Conservation (phyloP, 2,888 invertebrate genomes). For the Cosmorhoe ocellata region DNA sequence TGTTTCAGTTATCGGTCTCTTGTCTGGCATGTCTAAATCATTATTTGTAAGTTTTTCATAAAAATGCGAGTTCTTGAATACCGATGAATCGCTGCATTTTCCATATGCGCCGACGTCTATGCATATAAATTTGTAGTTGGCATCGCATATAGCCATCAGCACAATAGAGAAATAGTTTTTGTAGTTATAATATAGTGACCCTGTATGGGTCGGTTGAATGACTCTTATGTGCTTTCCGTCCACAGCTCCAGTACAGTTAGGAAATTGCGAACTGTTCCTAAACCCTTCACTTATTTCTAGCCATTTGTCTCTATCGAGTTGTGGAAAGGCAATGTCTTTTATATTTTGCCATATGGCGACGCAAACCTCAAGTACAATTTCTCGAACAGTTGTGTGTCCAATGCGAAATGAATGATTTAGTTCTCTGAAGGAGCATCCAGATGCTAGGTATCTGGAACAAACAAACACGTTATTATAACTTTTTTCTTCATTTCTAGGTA, state of each 20-base stretch:
- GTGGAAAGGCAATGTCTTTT: constrained; percentile 30
- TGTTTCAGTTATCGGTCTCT: constrained; percentile 22
- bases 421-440: constrained; percentile 38
- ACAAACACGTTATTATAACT: no score
- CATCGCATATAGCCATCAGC: constrained; percentile 35
- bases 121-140: no score
- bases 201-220: constrained; percentile 30
- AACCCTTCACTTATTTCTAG: constrained; percentile 37
- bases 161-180: constrained; percentile 39
- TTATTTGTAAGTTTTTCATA: constrained; percentile 23
- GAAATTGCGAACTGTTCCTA: constrained; percentile 20
- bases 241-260: constrained; percentile 20
- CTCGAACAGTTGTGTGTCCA: constrained; percentile 38
- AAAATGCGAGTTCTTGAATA: constrained; percentile 19
- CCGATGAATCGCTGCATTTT: constrained; percentile 24
- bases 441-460: constrained; percentile 41
- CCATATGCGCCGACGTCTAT: no score
- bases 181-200: constrained; percentile 36
- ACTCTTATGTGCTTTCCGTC: constrained; percentile 30
- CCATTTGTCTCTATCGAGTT: constrained; percentile 36
- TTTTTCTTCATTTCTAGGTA: constrained; percentile 43
- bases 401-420: constrained; percentile 36
- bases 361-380: constrained; percentile 39
- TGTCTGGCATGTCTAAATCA: constrained; percentile 22
- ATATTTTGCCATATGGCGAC: constrained; percentile 35